These are phyloP conservation scores for Drymodes brunneopygia DNA, from an alignment of 2,113 vertebrate genomes.

Conservation along the genomic window DNA sequence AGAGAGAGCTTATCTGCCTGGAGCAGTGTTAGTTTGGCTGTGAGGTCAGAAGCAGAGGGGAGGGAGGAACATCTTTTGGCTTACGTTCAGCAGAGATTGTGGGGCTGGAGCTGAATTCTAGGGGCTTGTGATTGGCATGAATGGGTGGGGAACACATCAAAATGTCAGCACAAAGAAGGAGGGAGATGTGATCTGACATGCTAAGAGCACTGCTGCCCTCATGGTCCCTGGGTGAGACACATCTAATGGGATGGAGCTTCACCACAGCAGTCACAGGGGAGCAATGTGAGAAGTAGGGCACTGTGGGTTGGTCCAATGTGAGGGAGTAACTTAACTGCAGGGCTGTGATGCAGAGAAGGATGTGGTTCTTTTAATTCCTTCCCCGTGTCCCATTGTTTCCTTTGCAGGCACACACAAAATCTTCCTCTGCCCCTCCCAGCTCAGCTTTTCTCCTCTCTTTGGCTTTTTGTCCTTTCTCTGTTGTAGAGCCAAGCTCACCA, in stretches of 20 bases:
- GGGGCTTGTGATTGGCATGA: neutral
- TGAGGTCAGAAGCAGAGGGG: neutral
- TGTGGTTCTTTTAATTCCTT: constrained; percentile 43
- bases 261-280: neutral
- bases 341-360: constrained; percentile 21
- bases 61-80: neutral
- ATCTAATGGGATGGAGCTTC: neutral
- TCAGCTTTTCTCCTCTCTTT: neutral
- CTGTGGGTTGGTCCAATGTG: neutral
- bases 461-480: neutral
- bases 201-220: neutral
- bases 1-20: neutral
- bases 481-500: neutral
- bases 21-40: neutral
- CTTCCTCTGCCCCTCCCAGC: neutral
- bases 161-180: neutral
- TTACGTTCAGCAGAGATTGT: neutral
- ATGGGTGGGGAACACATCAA: neutral
- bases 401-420: neutral
- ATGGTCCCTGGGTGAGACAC: neutral
- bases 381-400: constrained; percentile 24
- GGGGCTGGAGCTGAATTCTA: neutral
- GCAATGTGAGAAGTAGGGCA: neutral
- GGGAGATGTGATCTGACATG: neutral
- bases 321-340: neutral